phyloP scores from a whole-genome alignment of 2,797 vertebrate species.

The Myotis pilosus region DNA sequence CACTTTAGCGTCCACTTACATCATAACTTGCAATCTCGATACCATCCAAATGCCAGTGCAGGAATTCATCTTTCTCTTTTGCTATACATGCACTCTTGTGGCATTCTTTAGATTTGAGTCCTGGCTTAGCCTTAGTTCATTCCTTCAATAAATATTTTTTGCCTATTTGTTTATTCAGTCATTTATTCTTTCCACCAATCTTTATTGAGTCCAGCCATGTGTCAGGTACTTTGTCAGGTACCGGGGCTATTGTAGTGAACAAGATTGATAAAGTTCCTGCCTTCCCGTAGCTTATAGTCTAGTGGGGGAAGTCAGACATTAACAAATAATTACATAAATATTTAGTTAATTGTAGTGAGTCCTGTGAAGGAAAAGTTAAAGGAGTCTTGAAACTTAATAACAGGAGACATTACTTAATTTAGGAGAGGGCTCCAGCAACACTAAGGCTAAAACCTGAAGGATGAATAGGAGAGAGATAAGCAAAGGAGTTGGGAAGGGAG shows the following conservation, averaged over 20 bases:
- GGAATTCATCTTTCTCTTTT: not conserved
- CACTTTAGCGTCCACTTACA: not conserved
- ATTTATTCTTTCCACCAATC: not conserved
- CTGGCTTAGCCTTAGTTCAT: slow-evolving; percentile 12
- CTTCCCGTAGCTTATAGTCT: not conserved
- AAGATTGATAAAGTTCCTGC: not conserved
- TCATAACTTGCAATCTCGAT: not conserved
- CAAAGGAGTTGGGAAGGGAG: not conserved
- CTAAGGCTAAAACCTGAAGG: not conserved
- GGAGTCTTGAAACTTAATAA: slow-evolving; percentile 7
- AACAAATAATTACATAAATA: not conserved
- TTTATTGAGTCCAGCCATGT: not conserved
- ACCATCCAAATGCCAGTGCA: not conserved
- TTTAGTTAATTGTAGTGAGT: not conserved
- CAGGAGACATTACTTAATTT: not conserved
- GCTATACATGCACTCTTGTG: not conserved
- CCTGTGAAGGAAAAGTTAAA: not conserved
- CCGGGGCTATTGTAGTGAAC: not conserved
- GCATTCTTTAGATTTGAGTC: not conserved
- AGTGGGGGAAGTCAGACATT: not conserved
- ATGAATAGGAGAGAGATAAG: not conserved
- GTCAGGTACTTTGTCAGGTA: not conserved
- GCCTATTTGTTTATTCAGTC: not conserved
- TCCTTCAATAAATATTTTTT: not conserved
- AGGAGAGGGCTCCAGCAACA: not conserved